Conservation (phyloP, 2,113 vertebrate genomes). For the Calidris pugnax region DNA sequence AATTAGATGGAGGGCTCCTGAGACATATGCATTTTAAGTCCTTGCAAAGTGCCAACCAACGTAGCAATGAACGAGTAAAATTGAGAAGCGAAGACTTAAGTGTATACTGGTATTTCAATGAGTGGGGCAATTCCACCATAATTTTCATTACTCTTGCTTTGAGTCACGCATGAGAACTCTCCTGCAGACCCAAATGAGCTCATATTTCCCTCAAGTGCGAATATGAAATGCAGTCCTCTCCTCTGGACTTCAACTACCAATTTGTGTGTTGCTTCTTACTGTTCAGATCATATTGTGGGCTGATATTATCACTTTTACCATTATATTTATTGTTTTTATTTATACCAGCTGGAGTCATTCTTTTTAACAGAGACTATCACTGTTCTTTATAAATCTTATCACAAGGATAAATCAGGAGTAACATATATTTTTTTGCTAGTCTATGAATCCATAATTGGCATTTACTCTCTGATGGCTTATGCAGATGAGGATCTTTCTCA, state of each 20-base stretch:
- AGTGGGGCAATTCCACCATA: background rate
- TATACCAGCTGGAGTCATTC: background rate
- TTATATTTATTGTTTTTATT: slow-evolving; percentile 33
- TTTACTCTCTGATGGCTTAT: slow-evolving; percentile 17
- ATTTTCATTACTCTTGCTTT: slow-evolving; percentile 11
- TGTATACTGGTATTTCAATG: background rate
- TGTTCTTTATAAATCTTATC: slow-evolving; percentile 38
- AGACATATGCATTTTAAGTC: background rate
- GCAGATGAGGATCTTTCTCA: slow-evolving; percentile 18
- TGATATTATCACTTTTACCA: background rate
- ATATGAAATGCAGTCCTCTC: slow-evolving; percentile 6
- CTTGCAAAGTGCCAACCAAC: background rate
- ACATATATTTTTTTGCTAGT: background rate
- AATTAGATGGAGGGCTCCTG: background rate
- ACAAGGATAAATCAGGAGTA: slow-evolving; percentile 29
- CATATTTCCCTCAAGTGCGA: background rate
- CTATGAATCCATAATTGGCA: slow-evolving; percentile 13
- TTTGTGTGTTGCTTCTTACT: background rate
- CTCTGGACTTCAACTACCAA: background rate
- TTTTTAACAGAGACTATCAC: background rate
- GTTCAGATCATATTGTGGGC: background rate
- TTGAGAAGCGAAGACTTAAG: background rate
- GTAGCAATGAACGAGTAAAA: background rate
- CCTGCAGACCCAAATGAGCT: slow-evolving; percentile 15
- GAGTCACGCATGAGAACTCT: background rate